Conservation (phyloP, 1,140 invertebrate genomes). For the Zaprionus davidi region DNA sequence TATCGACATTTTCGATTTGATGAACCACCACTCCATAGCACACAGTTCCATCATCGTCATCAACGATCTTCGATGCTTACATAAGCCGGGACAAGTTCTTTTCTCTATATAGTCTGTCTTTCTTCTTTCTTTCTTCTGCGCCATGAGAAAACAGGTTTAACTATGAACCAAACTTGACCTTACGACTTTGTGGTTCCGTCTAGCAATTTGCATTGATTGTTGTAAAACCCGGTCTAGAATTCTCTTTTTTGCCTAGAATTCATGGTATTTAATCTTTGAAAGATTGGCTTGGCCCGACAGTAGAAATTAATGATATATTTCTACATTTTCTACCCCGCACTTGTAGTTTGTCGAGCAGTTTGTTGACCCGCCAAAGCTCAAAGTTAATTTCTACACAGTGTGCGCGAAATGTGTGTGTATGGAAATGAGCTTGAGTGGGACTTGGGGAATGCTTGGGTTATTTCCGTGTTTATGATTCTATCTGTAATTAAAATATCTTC, state of each 20-base stretch:
- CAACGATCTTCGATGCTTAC: slow-evolving; percentile 12
- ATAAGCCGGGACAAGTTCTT: slow-evolving; percentile 18
- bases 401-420: background rate
- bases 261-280: background rate
- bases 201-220: slow-evolving; percentile 41
- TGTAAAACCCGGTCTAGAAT: slow-evolving; percentile 16
- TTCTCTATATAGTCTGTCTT: background rate
- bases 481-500: background rate
- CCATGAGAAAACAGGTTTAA: slow-evolving; percentile 56
- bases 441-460: background rate
- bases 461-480: background rate
- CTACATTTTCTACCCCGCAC: background rate
- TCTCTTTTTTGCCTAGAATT: background rate
- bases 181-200: slow-evolving; percentile 51
- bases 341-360: background rate
- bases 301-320: slow-evolving; percentile 8
- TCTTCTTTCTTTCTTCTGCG: slow-evolving; percentile 10
- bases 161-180: slow-evolving; percentile 73
- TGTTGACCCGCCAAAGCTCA: slow-evolving; percentile 3
- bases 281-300: background rate
- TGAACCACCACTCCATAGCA: background rate
- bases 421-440: background rate
- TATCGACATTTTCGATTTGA: slow-evolving; percentile 1
- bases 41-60: slow-evolving; percentile 1
- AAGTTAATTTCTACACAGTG: background rate